Percentiles rank a stretch among this genome's conserved stretches.
Conservation (phyloP, 1,140 invertebrate species). For the Platorchestia sp. region DNA sequence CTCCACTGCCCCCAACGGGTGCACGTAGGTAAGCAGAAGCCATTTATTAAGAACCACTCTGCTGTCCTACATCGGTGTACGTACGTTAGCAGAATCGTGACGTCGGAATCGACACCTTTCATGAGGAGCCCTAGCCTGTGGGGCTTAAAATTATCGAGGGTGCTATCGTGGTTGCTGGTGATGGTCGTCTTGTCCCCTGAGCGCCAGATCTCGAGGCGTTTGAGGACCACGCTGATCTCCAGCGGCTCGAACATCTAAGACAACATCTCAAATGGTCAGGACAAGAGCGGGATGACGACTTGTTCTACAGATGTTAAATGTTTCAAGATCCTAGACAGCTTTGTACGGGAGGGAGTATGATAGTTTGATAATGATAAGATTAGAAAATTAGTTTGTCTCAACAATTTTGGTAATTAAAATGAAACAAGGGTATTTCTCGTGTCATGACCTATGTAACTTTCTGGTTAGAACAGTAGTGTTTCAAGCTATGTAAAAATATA, state of each 20-base stretch:
- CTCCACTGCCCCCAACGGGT: too few species aligned
- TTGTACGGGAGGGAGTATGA: background rate
- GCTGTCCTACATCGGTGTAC: background rate
- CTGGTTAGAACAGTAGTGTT: too few species aligned
- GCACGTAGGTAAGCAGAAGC: too few species aligned
- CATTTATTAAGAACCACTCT: background rate
- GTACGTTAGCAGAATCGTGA: slow-evolving; percentile 59
- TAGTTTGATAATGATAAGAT: too few species aligned
- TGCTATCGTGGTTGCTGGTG: background rate
- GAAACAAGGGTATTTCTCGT: too few species aligned
- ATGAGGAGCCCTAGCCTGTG: background rate
- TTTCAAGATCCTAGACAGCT: background rate
- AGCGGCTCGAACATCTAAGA: slow-evolving; percentile 56
- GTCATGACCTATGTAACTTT: too few species aligned
- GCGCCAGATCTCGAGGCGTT: slow-evolving; percentile 25
- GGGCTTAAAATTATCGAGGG: slow-evolving; percentile 18
- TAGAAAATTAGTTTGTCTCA: too few species aligned
- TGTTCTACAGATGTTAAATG: background rate
- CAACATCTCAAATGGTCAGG: background rate
- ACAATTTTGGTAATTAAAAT: too few species aligned
- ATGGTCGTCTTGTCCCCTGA: slow-evolving; percentile 4
- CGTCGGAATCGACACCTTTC: slow-evolving; percentile 48
- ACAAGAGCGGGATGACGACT: background rate
- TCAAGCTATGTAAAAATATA: too few species aligned
- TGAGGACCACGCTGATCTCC: slow-evolving; percentile 57